phyloP scores from a whole-genome alignment of 1,140 invertebrate genomes.

The Monomorium pharaonis region DNA sequence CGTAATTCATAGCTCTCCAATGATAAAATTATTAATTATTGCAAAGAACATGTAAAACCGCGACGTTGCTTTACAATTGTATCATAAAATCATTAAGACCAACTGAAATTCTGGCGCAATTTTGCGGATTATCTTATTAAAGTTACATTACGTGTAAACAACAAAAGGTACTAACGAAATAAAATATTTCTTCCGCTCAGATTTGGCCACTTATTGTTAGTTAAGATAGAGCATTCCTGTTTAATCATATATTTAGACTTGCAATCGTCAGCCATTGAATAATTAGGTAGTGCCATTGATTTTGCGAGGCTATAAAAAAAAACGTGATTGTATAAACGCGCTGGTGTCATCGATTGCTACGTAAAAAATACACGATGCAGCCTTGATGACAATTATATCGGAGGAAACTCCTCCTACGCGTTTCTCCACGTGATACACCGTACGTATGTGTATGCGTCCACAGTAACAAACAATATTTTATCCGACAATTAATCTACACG shows the following conservation, averaged over 20 bases:
- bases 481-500: conserved; percentile 23
- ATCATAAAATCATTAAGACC: conserved; percentile 7
- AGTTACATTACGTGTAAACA: not conserved
- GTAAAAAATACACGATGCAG: conserved; percentile 32
- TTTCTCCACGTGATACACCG: not conserved
- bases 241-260: not conserved
- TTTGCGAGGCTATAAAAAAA: conserved; percentile 33
- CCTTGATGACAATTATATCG: conserved; percentile 37
- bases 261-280: conserved; percentile 1
- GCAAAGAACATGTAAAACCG: not conserved
- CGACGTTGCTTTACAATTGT: not conserved
- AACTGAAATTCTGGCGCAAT: not conserved
- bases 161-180: not conserved
- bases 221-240: not conserved
- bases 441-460: not conserved
- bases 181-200: not conserved
- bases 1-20: not conserved
- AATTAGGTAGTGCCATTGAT: conserved; percentile 41
- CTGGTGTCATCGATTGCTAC: conserved; percentile 24
- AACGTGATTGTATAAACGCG: conserved; percentile 9
- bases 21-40: conserved; percentile 16
- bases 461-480: conserved; percentile 38
- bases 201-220: not conserved
- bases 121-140: not conserved
- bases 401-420: conserved; percentile 8